These are phyloP conservation scores for Zaprionus africanus DNA, from an alignment of 1,140 invertebrate genomes.

Conservation along the genomic window DNA sequence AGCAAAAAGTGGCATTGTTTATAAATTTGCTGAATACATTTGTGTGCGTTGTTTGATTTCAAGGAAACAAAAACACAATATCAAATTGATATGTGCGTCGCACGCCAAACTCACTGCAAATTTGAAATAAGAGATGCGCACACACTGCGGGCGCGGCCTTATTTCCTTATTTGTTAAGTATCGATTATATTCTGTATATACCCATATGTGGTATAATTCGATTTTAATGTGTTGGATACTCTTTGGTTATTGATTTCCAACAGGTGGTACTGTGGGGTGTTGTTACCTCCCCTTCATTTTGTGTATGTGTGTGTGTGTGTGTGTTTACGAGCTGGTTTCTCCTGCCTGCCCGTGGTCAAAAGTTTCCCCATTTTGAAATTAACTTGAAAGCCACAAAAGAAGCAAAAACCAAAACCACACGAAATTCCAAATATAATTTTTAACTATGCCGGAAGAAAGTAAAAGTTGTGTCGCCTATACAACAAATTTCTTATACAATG, in stretches of 20 bases:
- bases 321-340: slow-evolving; percentile 1
- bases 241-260: slow-evolving; percentile 40
- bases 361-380: slow-evolving; percentile 22
- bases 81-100: slow-evolving; percentile 15
- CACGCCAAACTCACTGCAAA: slow-evolving; percentile 22
- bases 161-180: slow-evolving; percentile 46
- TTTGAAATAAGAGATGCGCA: slow-evolving; percentile 14
- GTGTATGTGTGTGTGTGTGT: neutral
- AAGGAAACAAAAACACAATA: slow-evolving; percentile 36
- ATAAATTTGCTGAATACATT: slow-evolving; percentile 24
- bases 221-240: slow-evolving; percentile 11
- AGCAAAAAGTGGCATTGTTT: slow-evolving; percentile 50
- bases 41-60: slow-evolving; percentile 21
- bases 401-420: neutral
- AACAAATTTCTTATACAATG: slow-evolving; percentile 18
- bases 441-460: slow-evolving; percentile 56
- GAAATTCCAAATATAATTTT: slow-evolving; percentile 15
- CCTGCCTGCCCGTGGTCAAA: neutral
- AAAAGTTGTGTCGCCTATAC: slow-evolving; percentile 51
- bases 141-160: slow-evolving; percentile 12
- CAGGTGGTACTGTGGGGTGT: slow-evolving; percentile 17
- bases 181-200: slow-evolving; percentile 40
- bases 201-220: slow-evolving; percentile 9
- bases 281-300: neutral
- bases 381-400: neutral